Percentiles rank a stretch among this genome's conserved stretches.
Evolutionary conservation across 2,113 vertebrate species (phyloP).

Genomic region (Salvelinus namaycush): DNA sequence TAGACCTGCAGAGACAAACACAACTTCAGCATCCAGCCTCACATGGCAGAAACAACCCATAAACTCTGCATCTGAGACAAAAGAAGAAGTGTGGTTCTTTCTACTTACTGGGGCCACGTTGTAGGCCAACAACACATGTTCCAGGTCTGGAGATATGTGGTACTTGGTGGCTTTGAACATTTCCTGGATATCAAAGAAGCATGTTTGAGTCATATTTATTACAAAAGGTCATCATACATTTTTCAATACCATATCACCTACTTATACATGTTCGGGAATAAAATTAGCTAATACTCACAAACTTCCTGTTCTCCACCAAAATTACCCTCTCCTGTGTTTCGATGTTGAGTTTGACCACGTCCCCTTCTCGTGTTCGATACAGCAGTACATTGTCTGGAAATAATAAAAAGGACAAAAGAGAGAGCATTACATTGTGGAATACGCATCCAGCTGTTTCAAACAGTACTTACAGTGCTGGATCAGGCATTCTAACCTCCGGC

Average conservation of each 20-base stretch:
- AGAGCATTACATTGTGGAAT: not conserved
- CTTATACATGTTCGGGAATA: not conserved
- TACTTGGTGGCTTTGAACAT: constrained; percentile 85
- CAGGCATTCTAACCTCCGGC: no score
- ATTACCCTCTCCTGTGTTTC: constrained; percentile 75
- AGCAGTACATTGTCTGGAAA: constrained; percentile 85
- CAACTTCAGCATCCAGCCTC: not conserved
- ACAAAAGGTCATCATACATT: not conserved
- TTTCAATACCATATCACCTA: not conserved
- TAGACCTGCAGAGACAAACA: constrained; percentile 81
- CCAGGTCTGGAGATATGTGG: constrained; percentile 89
- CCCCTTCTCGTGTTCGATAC: constrained; percentile 83
- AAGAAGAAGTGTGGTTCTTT: no score
- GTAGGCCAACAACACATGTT: constrained; percentile 88
- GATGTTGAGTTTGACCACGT: constrained; percentile 81
- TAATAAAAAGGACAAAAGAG: not conserved
- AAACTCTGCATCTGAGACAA: not conserved
- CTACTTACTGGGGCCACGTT: constrained; percentile 84
- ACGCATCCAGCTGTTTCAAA: no score
- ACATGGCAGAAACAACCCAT: not conserved
- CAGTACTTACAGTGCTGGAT: no score
- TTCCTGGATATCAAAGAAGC: constrained; percentile 70
- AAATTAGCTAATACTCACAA: constrained; percentile 80
- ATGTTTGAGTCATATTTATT: not conserved
- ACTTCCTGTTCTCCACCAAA: constrained; percentile 88